A percentile compares a stretch with the other conserved stretches of the same genome.
These are phyloP conservation scores for Diacarnus erythraeanus DNA, from an alignment of 37 sponge, comb jelly and placozoan species.

Conservation along the genomic window DNA sequence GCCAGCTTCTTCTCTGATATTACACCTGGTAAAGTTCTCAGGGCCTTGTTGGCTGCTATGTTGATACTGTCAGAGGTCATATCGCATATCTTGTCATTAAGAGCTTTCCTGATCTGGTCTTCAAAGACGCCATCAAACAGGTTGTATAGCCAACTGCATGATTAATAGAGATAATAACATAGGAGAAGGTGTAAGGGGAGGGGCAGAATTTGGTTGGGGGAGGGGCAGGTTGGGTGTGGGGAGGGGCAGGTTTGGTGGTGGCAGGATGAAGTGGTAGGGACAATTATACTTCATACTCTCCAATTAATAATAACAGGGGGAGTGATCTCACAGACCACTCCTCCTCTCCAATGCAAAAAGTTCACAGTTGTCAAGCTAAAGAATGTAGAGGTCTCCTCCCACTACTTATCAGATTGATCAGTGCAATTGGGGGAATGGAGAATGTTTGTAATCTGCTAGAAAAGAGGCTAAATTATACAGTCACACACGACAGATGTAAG, in stretches of 20 bases:
- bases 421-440: no score
- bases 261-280: no score
- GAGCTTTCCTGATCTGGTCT: constrained; percentile 43
- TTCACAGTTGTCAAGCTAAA: no score
- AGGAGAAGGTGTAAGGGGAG: background rate
- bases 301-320: no score
- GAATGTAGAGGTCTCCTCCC: no score
- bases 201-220: background rate
- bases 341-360: no score
- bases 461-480: background rate
- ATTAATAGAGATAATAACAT: background rate
- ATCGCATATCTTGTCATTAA: constrained; percentile 53
- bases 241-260: no score
- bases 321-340: no score
- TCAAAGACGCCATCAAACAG: constrained; percentile 66
- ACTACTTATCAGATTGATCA: no score
- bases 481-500: background rate
- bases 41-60: constrained; percentile 67
- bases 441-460: background rate
- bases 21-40: constrained; percentile 83
- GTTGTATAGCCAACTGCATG: constrained; percentile 83
- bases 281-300: no score
- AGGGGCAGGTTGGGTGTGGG: no score
- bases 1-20: no score
- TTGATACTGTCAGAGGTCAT: constrained; percentile 64